Percentiles rank a stretch among this genome's conserved stretches.
phyloP scores from a whole-genome alignment of 2,113 vertebrate genomes.

The Hipposideros armiger region DNA sequence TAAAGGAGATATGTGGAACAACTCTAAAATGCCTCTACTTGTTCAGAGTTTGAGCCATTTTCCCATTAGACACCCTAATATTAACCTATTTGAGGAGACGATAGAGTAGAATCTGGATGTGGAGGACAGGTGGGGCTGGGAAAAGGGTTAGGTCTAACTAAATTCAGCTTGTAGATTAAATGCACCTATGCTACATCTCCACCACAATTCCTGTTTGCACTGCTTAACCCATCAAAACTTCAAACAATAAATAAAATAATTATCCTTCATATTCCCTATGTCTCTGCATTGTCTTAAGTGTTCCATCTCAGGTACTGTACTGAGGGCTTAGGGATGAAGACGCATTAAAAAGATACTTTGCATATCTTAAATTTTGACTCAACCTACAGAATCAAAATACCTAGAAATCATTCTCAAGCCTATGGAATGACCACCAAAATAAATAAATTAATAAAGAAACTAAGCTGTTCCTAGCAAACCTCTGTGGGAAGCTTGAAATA shows the following conservation, averaged over 20 bases:
- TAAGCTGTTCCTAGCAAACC: not conserved
- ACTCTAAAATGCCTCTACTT: not conserved
- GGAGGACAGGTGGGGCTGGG: not conserved
- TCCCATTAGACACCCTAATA: not conserved
- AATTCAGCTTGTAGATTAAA: not conserved
- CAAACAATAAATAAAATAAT: not conserved
- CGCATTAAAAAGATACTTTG: not conserved
- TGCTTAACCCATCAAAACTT: conserved; percentile 1
- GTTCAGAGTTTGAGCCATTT: not conserved
- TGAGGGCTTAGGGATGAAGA: not conserved
- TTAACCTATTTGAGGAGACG: not conserved
- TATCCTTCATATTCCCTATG: not conserved
- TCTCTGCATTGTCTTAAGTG: not conserved
- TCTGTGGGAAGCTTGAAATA: not conserved
- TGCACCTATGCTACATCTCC: not conserved
- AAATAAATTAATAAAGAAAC: not conserved
- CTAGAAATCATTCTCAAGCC: not conserved
- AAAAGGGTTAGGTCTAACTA: not conserved
- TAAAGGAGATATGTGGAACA: not conserved
- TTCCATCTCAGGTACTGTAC: not conserved
- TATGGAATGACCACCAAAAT: not conserved
- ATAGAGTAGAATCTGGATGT: not conserved
- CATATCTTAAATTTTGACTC: not conserved
- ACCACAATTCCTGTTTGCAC: not conserved
- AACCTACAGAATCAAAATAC: not conserved